Evolutionary conservation across 1,140 invertebrate genomes (phyloP), one percentile per base, ranked within the genome.

Genomic region (Lordiphosa mommai): DNA sequence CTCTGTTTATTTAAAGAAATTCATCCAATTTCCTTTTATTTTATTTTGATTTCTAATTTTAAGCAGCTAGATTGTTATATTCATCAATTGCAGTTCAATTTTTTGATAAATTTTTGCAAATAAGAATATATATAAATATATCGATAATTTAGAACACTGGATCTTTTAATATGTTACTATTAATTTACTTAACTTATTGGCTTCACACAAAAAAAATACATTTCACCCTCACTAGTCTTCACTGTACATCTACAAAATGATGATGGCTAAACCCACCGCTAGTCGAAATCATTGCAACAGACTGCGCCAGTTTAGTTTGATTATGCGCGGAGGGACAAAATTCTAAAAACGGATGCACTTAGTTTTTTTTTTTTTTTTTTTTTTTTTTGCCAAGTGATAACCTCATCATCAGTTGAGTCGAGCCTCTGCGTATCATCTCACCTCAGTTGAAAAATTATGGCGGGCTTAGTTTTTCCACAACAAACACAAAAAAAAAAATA

Each of bases 301-400:
- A 34, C 66, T 80, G 76, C 71, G 71, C 72, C 76, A 80, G 76
- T 82, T 82, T 84, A 84, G 77, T 84, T 82, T 80, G 76, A 80
- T 80, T 80, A 80, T 55, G 32, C 37, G 9, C 29, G 41, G 34
- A n/a, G n/a, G n/a, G n/a, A n/a, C 72, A 76, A 56, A 55, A 52
- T 70, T 82, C 66, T 53, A 76, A 82, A 82, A 84, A 82, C 76
- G 76, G 76, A 82, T 82, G 76, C 76, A 76, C 71, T 76, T 80
- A n/a, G n/a, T n/a, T n/a, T n/a, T n/a, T n/a, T n/a, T n/a, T 79
- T 57, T 51, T 73, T 79, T 72, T 70, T 48, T 17, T 2, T 17
- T 17, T 5, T 23, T 27, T 27, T 27, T 27, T 74, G 66, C 66
- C 61, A 70, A 80, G 76, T 80, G 76, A 76, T 82, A 80, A 76